These are phyloP conservation scores for Pogonocichla stellata DNA, from an alignment of 2,113 vertebrate genomes.

Conservation along the genomic window DNA sequence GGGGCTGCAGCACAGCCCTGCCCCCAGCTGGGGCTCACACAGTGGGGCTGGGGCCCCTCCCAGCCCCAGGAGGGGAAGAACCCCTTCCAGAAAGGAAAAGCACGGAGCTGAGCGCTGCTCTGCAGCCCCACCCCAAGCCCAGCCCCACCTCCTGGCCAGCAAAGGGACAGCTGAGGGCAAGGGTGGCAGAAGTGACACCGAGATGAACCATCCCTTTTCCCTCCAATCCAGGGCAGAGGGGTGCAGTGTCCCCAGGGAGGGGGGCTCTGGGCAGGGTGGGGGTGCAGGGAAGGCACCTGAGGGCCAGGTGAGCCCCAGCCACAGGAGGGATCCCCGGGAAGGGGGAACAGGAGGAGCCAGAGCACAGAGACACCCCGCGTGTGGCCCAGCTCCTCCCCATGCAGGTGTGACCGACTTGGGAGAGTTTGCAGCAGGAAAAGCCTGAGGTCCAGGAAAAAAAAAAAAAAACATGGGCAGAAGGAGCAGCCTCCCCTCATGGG, in stretches of 20 bases:
- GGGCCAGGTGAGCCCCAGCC: background rate
- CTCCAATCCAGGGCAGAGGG: rapidly evolving
- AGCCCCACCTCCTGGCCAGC: rapidly evolving
- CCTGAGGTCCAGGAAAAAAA: background rate
- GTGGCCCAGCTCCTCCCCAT: background rate
- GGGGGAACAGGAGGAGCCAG: background rate
- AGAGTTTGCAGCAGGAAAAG: background rate
- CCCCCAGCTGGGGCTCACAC: rapidly evolving
- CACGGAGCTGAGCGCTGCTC: rapidly evolving
- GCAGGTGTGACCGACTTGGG: rapidly evolving
- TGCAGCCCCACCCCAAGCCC: background rate
- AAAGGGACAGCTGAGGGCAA: rapidly evolving
- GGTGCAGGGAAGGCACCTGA: background rate
- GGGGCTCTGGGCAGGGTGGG: background rate
- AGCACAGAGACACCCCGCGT: rapidly evolving
- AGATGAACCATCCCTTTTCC: background rate
- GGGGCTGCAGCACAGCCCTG: background rate
- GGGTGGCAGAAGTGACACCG: rapidly evolving
- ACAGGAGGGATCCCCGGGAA: rapidly evolving
- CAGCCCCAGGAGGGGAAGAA: rapidly evolving
- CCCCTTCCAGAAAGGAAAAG: background rate
- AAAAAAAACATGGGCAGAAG: background rate
- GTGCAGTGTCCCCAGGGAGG: rapidly evolving
- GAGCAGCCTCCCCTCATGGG: background rate
- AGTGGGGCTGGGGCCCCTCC: background rate